These are phyloP conservation scores for Adoxophyes honmai DNA, from an alignment of 1,140 invertebrate species.

Conservation along the genomic window DNA sequence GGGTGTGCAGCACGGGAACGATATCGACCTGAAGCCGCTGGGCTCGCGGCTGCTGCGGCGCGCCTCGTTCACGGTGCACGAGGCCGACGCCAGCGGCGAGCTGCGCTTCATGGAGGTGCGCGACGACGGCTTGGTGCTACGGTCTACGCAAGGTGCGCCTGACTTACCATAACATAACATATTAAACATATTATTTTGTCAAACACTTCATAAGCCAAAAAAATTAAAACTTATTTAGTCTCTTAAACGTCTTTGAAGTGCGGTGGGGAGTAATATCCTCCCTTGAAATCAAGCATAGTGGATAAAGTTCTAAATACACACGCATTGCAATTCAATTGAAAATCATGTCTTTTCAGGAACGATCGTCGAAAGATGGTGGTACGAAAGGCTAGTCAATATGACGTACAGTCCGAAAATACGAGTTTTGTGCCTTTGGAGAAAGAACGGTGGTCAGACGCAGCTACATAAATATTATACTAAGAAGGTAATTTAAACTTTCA, in stretches of 20 bases:
- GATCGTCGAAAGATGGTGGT: slow-evolving; percentile 99
- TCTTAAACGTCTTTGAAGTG: no score
- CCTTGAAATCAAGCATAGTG: no score
- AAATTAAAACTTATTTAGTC: no score
- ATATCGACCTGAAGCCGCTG: slow-evolving; percentile 96
- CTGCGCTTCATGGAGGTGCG: slow-evolving; percentile 98
- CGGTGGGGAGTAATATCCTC: no score
- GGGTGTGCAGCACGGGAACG: slow-evolving; percentile 98
- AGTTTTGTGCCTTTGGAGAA: slow-evolving; percentile 96
- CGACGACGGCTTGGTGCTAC: slow-evolving; percentile 96
- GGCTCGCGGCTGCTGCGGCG: slow-evolving; percentile 95
- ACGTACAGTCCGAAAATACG: slow-evolving; percentile 99
- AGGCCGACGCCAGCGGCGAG: slow-evolving; percentile 94
- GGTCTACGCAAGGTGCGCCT: slow-evolving; percentile 88
- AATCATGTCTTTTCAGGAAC: slow-evolving; percentile 76
- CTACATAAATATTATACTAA: slow-evolving; percentile 99
- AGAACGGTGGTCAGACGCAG: slow-evolving; percentile 93
- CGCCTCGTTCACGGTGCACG: slow-evolving; percentile 98
- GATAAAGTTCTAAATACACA: no score
- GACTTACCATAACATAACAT: slow-evolving; percentile 8
- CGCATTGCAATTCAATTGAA: slow-evolving; percentile 6
- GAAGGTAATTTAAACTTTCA: slow-evolving; percentile 83
- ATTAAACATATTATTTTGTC: neutral
- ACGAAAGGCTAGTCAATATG: slow-evolving; percentile 99
- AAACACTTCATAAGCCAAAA: no score